These are phyloP conservation scores for Cyclargus thomasi DNA, from an alignment of 1,140 invertebrate species.

Conservation along the genomic window DNA sequence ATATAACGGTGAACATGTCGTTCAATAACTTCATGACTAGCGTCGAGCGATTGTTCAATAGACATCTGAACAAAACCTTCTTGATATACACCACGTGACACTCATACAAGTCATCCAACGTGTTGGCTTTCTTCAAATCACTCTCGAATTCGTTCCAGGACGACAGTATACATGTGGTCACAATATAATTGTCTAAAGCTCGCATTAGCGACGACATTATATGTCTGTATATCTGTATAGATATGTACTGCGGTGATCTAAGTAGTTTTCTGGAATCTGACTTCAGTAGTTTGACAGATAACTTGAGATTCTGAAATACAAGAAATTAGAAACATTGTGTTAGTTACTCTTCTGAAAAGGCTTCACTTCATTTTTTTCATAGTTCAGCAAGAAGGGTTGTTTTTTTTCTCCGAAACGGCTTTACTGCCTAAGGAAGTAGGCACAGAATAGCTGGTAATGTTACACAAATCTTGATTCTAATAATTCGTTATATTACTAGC, in stretches of 20 bases:
- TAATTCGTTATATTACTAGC: background rate
- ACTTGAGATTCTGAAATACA: constrained; percentile 70
- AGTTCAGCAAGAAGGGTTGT: too few species aligned
- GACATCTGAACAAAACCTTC: constrained; percentile 81
- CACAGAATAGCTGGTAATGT: too few species aligned
- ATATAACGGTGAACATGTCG: constrained; percentile 81
- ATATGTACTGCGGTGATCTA: constrained; percentile 76
- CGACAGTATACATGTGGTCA: constrained; percentile 80
- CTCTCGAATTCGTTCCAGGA: constrained; percentile 83
- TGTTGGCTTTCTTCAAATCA: constrained; percentile 77
- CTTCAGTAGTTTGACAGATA: constrained; percentile 72
- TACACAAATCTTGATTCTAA: too few species aligned
- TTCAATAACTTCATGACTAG: constrained; percentile 80
- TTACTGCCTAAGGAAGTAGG: too few species aligned
- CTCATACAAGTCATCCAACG: constrained; percentile 81
- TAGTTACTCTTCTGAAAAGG: too few species aligned
- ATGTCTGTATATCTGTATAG: constrained; percentile 80
- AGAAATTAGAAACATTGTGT: too few species aligned
- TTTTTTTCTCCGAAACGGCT: too few species aligned
- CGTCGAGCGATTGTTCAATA: constrained; percentile 80
- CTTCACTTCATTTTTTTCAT: too few species aligned
- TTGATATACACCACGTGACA: constrained; percentile 83
- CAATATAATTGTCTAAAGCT: constrained; percentile 83
- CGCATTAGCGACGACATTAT: constrained; percentile 84
- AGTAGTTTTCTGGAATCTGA: constrained; percentile 65